These are phyloP conservation scores for Lucilia cuprina DNA, from an alignment of 1,140 invertebrate species.

Conservation along the genomic window DNA sequence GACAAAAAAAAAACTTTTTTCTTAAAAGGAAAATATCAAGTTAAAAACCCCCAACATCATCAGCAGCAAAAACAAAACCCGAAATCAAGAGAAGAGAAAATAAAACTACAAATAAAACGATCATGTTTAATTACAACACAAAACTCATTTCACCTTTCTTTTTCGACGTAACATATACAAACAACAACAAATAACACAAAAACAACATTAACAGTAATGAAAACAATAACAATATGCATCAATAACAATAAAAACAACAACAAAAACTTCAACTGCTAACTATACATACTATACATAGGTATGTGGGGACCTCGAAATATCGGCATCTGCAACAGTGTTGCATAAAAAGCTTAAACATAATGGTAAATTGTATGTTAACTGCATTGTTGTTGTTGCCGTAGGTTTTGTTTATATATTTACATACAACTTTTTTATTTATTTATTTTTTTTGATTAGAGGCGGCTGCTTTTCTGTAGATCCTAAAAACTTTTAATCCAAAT, in stretches of 20 bases:
- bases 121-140: conserved; percentile 1
- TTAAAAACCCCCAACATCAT: background rate
- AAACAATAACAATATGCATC: background rate
- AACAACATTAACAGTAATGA: background rate
- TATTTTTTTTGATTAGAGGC: background rate
- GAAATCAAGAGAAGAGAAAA: background rate
- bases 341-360: background rate
- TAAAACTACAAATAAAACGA: background rate
- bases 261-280: background rate
- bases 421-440: too few relatives aligned
- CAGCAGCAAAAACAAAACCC: background rate
- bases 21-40: background rate
- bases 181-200: background rate
- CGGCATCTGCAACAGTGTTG: background rate
- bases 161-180: background rate
- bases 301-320: too few relatives aligned
- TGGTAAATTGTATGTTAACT: background rate
- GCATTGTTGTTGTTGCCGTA: too few relatives aligned
- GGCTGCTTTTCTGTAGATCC: background rate
- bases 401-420: too few relatives aligned
- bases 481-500: background rate
- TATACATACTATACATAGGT: background rate
- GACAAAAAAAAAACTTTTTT: background rate
- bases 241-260: background rate
- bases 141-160: conserved; percentile 8